Percentiles rank a stretch among this genome's conserved stretches.
These are phyloP conservation scores for Chloebia gouldiae DNA, from an alignment of 2,113 vertebrate species.

Conservation along the genomic window DNA sequence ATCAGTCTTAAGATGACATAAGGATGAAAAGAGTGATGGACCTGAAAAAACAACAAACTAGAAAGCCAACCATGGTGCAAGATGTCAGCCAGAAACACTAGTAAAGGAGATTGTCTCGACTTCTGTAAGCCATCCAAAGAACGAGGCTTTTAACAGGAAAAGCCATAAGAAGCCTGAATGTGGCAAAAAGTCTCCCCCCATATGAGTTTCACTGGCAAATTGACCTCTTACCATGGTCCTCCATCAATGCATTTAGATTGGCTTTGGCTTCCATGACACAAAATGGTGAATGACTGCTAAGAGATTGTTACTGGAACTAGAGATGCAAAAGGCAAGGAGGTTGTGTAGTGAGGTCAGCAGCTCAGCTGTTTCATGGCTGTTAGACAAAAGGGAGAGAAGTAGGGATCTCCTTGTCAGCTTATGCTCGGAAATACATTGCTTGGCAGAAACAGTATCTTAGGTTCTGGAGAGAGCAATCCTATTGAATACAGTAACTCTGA, in stretches of 20 bases:
- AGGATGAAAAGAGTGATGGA: neutral
- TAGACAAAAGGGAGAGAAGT: neutral
- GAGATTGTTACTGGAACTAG: neutral
- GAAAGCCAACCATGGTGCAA: neutral
- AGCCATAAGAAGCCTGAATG: neutral
- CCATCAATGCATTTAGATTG: neutral
- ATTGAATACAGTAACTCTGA: neutral
- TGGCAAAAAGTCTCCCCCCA: rapidly evolving
- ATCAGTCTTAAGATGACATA: neutral
- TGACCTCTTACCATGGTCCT: neutral
- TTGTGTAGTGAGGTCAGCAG: neutral
- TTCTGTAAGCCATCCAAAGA: neutral
- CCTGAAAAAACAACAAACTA: neutral
- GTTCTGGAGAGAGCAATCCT: neutral
- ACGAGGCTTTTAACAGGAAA: neutral
- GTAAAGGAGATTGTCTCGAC: neutral
- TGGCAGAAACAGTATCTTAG: neutral
- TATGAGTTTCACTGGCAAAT: neutral
- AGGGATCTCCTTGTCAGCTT: neutral
- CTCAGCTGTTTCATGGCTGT: neutral
- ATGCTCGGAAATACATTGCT: neutral
- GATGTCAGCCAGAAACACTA: neutral
- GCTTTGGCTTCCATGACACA: neutral
- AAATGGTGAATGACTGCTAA: neutral
- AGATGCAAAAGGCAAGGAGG: neutral